Evolutionary conservation across 2,888 invertebrate species (phyloP).

Genomic region (Melinopterus prodromus): DNA sequence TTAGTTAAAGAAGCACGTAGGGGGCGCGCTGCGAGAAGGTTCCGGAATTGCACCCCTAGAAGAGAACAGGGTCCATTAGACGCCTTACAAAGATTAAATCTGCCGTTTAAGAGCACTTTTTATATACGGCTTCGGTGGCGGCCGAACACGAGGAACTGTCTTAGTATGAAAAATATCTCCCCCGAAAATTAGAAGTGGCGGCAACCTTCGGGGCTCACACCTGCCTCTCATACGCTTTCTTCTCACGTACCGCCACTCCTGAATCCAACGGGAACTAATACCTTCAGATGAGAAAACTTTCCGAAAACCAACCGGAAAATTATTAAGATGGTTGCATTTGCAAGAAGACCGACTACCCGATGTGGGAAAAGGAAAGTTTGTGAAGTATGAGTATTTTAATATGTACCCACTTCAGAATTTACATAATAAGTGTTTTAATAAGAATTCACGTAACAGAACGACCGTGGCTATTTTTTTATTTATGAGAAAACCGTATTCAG

Average conservation of each 20-base stretch:
- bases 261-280: constrained; percentile 35
- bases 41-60: not conserved
- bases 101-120: not conserved
- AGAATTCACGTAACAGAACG: no score
- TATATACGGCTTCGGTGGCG: not conserved
- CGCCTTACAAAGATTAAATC: not conserved
- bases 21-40: not conserved
- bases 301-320: constrained; percentile 33
- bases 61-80: constrained; percentile 4
- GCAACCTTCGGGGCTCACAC: constrained; percentile 18
- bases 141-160: constrained; percentile 14
- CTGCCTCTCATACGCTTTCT: constrained; percentile 34
- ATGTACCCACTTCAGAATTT: not conserved
- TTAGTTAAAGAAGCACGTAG: not conserved
- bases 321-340: constrained; percentile 30
- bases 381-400: not conserved
- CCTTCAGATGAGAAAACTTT: constrained; percentile 37
- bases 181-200: constrained; percentile 28
- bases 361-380: not conserved
- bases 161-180: constrained; percentile 29
- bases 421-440: not conserved
- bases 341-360: not conserved
- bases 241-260: constrained; percentile 29
- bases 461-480: no score
- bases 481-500: no score